Evolutionary conservation across 30 jellyfish, hydroid and myxozoan species (phyloP), one percentile per base, ranked within the genome.

Genomic region (Cassiopea andromeda): DNA sequence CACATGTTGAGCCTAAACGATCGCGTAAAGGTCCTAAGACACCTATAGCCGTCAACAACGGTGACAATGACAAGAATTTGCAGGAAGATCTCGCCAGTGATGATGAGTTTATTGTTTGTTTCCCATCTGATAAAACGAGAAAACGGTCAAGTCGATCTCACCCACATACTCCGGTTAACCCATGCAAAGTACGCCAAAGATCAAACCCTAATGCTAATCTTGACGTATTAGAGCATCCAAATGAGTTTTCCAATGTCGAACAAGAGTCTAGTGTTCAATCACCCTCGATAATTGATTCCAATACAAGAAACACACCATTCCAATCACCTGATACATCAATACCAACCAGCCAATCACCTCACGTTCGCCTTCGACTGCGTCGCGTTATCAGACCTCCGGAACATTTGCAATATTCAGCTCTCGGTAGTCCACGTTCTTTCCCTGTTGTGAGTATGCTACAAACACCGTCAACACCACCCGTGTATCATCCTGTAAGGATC

Each of bases 81-180:
- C 64, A 5, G 64, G 82, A 73, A 58, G 82, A 73, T 27, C 82
- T 58, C 3, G 15, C 43, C 82, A 73, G 82, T 73, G 82, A 73
- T 16, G 58, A 18, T 73, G 60, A 73, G 46, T 3, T 27, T 45
- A 4, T 73, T 46, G 49, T 73, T 27, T 73, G 82, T 73, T 27
- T 73, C 16, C 60, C 43, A 16, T 54, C 49, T 1, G 54, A 10
- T 6, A 5, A 73, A 73, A 3, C 82, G 57, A 27, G 60, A 12
- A 76, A 15, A 71, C 85, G 49, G 85, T 76, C 85, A 1, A 76
- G 85, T 71, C 47, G 85, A 71, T 45, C 85, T 76, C 85, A 71
- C 18, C 85, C 43, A 61, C 85, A 70, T 18, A 76, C 85, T 48
- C 85, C 71, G 85, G 10, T 76, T 76, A 4, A 76, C 16, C 45